A percentile compares a stretch with the other conserved stretches of the same genome.
phyloP scores from a whole-genome alignment of 2,113 vertebrate species.

The Indicator maculatus region DNA sequence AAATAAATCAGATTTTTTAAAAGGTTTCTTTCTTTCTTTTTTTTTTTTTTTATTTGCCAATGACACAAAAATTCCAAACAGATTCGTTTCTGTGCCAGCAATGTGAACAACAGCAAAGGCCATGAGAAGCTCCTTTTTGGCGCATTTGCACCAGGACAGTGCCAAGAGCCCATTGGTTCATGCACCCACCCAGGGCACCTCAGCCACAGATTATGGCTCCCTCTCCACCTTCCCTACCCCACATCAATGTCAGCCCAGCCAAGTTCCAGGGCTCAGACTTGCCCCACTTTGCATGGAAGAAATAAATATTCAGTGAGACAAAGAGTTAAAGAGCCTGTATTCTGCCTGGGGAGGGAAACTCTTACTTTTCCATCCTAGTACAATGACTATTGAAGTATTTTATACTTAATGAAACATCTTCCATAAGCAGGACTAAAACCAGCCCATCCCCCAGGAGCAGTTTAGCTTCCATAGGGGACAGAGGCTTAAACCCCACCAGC shows the following conservation, averaged over 20 bases:
- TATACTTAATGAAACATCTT: background rate
- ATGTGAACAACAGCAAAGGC: background rate
- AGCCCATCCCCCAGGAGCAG: background rate
- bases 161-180: background rate
- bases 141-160: background rate
- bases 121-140: background rate
- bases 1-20: background rate
- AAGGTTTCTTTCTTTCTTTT: background rate
- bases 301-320: background rate
- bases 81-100: background rate
- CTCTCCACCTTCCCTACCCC: background rate
- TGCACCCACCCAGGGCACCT: background rate
- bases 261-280: background rate
- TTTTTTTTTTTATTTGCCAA: background rate
- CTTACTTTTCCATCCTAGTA: background rate
- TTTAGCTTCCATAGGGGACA: background rate
- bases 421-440: background rate
- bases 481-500: background rate
- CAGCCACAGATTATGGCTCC: background rate
- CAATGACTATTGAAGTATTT: background rate
- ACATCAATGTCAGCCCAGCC: fast-evolving
- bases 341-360: background rate
- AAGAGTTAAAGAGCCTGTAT: background rate
- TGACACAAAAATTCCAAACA: background rate
- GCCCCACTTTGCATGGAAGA: background rate